Percentiles rank a stretch among this genome's conserved stretches.
phyloP scores from a whole-genome alignment of 2,797 vertebrate species.

The Gambelia wislizenii region DNA sequence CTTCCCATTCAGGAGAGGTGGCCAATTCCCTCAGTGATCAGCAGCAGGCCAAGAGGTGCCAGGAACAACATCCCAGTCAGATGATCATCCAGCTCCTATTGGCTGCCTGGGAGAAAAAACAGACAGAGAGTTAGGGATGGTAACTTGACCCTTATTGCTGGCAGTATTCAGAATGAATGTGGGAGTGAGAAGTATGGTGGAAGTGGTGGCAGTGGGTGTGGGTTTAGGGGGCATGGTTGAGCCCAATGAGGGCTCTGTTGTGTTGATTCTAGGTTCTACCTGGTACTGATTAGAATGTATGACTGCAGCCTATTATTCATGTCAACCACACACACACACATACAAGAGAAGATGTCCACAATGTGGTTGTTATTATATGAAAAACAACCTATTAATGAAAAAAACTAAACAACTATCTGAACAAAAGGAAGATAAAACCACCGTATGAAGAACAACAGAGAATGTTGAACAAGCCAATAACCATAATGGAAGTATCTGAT shows the following conservation, averaged over 20 bases:
- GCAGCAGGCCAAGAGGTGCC: rapidly evolving
- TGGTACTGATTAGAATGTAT: too few relatives aligned
- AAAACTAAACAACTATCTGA: too few relatives aligned
- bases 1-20: constrained; percentile 2
- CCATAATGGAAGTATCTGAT: too few relatives aligned
- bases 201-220: too few relatives aligned
- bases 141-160: background rate
- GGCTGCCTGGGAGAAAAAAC: background rate
- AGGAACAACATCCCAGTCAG: background rate
- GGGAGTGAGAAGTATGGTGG: background rate
- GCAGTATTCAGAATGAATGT: background rate
- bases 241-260: background rate
- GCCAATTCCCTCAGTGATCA: background rate
- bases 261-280: background rate
- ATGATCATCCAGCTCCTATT: background rate
- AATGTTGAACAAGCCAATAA: too few relatives aligned
- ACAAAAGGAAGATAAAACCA: too few relatives aligned
- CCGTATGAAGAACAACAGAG: too few relatives aligned
- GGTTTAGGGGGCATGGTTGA: too few relatives aligned
- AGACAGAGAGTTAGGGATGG: background rate
- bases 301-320: background rate
- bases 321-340: background rate
- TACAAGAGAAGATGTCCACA: background rate
- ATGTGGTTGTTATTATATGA: too few relatives aligned
- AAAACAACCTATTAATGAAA: too few relatives aligned